Evolutionary conservation across 2,888 invertebrate species (phyloP).

Genomic region (Heliothis peltigera): DNA sequence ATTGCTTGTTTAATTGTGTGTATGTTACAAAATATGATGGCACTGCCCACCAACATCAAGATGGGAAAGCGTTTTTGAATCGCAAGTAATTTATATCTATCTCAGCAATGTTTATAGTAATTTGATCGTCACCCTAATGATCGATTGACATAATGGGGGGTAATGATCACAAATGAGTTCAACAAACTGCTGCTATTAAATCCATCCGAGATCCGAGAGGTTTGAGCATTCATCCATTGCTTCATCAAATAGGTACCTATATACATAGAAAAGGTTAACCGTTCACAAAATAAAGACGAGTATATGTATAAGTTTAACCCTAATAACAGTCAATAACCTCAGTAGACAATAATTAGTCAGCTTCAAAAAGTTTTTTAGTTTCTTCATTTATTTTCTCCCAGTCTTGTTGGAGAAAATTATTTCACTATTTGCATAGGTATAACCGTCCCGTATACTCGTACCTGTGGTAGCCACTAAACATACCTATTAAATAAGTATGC

Average conservation of each 20-base stretch:
- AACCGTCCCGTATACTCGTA: constrained; percentile 1
- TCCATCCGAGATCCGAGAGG: background rate
- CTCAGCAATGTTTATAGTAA: constrained; percentile 39
- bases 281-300: background rate
- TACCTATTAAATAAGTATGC: no score
- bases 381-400: background rate
- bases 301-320: constrained; percentile 2
- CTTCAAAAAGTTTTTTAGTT: constrained; percentile 17
- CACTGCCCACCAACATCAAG: constrained; percentile 33
- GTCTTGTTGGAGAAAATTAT: constrained; percentile 3
- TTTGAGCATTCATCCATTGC: background rate
- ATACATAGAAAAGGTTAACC: background rate
- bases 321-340: constrained; percentile 20
- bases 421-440: constrained; percentile 1
- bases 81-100: constrained; percentile 36
- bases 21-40: constrained; percentile 6
- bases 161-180: constrained; percentile 30
- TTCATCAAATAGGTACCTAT: background rate
- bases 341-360: constrained; percentile 20
- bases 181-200: constrained; percentile 9
- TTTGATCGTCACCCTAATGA: constrained; percentile 38
- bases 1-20: constrained; percentile 18
- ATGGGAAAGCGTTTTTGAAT: constrained; percentile 33
- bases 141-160: constrained; percentile 6
- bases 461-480: no score